Percentiles rank a stretch among this genome's conserved stretches.
Evolutionary conservation across 2,113 vertebrate genomes (phyloP).

Genomic region (Todiramphus saurophagus): DNA sequence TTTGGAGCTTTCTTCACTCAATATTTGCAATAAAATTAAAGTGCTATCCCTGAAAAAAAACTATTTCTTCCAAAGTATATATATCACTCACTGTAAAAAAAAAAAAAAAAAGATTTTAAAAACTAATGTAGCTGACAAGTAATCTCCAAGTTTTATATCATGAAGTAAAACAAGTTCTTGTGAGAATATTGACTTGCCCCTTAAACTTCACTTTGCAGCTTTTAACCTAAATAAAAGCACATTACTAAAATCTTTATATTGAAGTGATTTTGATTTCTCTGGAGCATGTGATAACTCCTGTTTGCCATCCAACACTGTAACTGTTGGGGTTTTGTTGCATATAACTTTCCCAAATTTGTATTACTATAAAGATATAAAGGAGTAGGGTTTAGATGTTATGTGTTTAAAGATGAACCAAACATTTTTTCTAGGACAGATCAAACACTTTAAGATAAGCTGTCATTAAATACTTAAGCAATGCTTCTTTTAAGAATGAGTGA

Average conservation of each 20-base stretch:
- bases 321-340: neutral
- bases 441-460: neutral
- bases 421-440: neutral
- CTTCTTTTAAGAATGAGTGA: neutral
- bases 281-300: neutral
- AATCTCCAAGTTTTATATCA: neutral
- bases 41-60: neutral
- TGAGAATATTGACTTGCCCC: neutral
- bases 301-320: neutral
- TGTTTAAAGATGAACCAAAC: neutral
- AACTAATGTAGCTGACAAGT: slow-evolving; percentile 12
- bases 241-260: neutral
- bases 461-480: neutral
- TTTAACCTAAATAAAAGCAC: neutral
- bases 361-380: neutral
- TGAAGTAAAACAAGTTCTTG: slow-evolving; percentile 27
- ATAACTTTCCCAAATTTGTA: neutral
- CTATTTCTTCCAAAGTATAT: neutral
- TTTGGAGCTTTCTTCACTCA: neutral
- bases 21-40: slow-evolving; percentile 29
- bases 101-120: neutral
- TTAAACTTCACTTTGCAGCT: neutral
- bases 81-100: neutral
- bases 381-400: neutral
- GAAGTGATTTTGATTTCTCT: neutral